These are phyloP conservation scores for Melospiza melodia DNA, from an alignment of 2,113 vertebrate species.

Conservation along the genomic window DNA sequence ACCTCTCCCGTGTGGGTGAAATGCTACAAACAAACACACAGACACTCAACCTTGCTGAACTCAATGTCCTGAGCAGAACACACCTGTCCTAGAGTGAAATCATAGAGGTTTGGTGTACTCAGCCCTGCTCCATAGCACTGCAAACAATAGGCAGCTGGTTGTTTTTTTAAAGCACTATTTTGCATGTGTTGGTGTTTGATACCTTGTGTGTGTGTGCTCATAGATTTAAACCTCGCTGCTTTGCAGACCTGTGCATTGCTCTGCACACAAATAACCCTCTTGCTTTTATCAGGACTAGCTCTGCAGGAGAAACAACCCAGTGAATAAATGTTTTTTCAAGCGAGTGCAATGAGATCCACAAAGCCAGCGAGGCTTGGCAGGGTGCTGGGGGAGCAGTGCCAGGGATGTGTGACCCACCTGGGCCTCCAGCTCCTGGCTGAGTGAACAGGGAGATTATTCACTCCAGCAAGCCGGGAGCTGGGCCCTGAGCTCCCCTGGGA, in stretches of 20 bases:
- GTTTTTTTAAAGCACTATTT: not conserved
- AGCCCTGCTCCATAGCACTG: not conserved
- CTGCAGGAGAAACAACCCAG: not conserved
- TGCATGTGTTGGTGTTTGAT: not conserved
- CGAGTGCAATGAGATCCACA: accelerated
- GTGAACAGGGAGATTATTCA: not conserved
- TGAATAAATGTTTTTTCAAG: not conserved
- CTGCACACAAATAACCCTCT: not conserved
- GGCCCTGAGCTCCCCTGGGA: not conserved
- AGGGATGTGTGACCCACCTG: not conserved
- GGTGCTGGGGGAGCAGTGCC: not conserved
- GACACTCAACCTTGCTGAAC: not conserved
- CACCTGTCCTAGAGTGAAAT: not conserved
- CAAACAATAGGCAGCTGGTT: not conserved
- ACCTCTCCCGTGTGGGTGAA: not conserved
- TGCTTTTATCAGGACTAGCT: not conserved
- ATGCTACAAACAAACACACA: not conserved
- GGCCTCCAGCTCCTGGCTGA: not conserved
- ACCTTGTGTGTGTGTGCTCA: not conserved
- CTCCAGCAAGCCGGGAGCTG: not conserved
- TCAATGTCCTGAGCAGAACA: not conserved
- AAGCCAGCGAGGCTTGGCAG: not conserved
- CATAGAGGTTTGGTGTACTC: not conserved
- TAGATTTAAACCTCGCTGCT: not conserved
- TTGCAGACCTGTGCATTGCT: not conserved